Evolutionary conservation across 1,140 invertebrate species (phyloP).

Genomic region (Drosophila kohkoa): DNA sequence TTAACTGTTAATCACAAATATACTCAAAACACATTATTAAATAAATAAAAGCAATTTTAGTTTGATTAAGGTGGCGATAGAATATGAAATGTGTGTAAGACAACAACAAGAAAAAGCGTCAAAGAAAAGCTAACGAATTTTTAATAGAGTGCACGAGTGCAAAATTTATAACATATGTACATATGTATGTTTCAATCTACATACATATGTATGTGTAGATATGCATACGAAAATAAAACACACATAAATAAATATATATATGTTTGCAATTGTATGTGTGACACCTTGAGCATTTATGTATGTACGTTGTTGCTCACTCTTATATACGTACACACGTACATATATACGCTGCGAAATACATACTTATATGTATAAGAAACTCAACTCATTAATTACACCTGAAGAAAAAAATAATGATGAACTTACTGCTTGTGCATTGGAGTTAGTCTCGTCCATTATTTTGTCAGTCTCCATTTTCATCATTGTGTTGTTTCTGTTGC

Average conservation of each 20-base stretch:
- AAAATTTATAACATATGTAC: conserved; percentile 40
- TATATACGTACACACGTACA: conserved; percentile 3
- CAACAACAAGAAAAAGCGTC: conserved; percentile 29
- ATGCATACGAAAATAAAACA: conserved; percentile 73
- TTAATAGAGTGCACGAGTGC: conserved; percentile 76
- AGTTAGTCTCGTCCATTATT: conserved; percentile 86
- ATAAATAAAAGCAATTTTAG: conserved; percentile 3
- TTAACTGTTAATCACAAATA: conserved; percentile 58
- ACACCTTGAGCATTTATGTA: conserved; percentile 67
- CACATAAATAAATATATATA: conserved; percentile 31
- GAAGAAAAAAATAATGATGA: conserved; percentile 17
- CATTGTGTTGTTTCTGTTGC: conserved; percentile 78
- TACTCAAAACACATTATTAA: not conserved
- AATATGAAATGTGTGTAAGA: conserved; percentile 61
- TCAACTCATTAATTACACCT: conserved; percentile 26
- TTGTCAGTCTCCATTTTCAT: conserved; percentile 86
- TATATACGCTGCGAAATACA: not conserved
- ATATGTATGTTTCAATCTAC: not conserved
- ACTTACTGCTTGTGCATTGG: conserved; percentile 84
- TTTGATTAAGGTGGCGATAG: conserved; percentile 15
- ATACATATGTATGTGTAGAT: not conserved
- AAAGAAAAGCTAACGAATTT: conserved; percentile 44
- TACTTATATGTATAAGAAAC: not conserved
- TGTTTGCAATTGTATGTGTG: conserved; percentile 37
- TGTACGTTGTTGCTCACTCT: conserved; percentile 9